Evolutionary conservation across 2,113 vertebrate species (phyloP), one percentile per base, ranked within the genome.

Genomic region (Rhombomys opimus): DNA sequence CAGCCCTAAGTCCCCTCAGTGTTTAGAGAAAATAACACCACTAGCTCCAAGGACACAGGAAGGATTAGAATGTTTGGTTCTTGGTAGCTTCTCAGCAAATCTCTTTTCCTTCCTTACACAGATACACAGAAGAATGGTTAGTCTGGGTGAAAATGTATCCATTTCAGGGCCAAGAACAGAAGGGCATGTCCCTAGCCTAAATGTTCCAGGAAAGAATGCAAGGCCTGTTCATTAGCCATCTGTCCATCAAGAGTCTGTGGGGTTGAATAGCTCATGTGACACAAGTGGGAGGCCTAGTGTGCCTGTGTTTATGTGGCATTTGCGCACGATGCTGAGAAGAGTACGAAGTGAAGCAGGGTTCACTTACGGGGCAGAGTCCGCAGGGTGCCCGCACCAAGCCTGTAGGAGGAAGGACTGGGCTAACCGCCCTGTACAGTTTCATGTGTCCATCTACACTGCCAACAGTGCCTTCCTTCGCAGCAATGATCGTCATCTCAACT

Each of bases 401-500:
- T 0, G 99, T 99, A 61, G 99, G 99, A 0, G 99, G 99, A 97
- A 99, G 98, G 97, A 99, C 98, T 77, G 99, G 95, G 95, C 99
- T 99, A 20, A 99, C 99, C 0, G 99, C 99, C 77, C 99, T 99
- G 98, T 99, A 99, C 25, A 99, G 98, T 97, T 99, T 99, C 99
- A 99, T 99, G 96, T 99, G 99, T 68, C 99, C 99, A 0, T 99
- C 99, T 96, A 99, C 99, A 27, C 99, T 99, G 96, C 99, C 99
- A 90, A 99, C 99, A 0, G 99, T 99, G 1, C 99, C 99, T 97
- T 99, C 99, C 96, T 99, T 99, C 46, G 99, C 99, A 25, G 99
- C 99, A 17, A 99, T 99, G 96, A 99, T 99, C 0, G 99, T 99
- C 99, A 99, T 99, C 97, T 99, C 99, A 98, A 99, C 99, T 98